Evolutionary conservation across 2,888 invertebrate species (phyloP).

Genomic region (Hypselothyrea guttata): DNA sequence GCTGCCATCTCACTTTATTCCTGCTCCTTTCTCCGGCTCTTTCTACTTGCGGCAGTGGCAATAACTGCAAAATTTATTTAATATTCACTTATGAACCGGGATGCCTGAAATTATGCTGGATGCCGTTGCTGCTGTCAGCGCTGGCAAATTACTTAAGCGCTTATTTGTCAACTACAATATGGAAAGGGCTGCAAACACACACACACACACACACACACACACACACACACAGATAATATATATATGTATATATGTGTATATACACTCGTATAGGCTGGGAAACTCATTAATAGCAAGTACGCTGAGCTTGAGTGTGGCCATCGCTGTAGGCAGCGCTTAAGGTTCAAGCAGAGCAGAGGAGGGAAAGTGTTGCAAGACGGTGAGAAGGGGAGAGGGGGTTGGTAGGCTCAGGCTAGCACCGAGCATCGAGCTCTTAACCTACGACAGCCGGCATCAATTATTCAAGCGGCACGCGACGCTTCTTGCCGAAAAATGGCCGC

Average conservation of each 20-base stretch:
- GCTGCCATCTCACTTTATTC: too few species aligned
- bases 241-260: too few species aligned
- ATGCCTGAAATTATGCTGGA: slow-evolving; percentile 19
- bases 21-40: neutral
- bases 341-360: too few species aligned
- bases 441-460: slow-evolving; percentile 60
- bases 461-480: slow-evolving; percentile 59
- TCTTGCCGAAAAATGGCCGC: slow-evolving; percentile 63
- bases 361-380: too few species aligned
- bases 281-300: slow-evolving; percentile 70
- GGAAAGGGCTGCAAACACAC: slow-evolving; percentile 31
- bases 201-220: slow-evolving; percentile 17
- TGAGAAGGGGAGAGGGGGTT: neutral
- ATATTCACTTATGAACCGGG: slow-evolving; percentile 70
- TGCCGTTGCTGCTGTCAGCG: slow-evolving; percentile 41
- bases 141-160: slow-evolving; percentile 73
- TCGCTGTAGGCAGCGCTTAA: neutral
- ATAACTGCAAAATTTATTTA: slow-evolving; percentile 74
- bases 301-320: too few species aligned
- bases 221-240: slow-evolving; percentile 46
- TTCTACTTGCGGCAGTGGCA: slow-evolving; percentile 45
- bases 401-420: neutral
- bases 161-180: slow-evolving; percentile 70
- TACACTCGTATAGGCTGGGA: slow-evolving; percentile 55
- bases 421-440: slow-evolving; percentile 46